Percentiles rank a stretch among this genome's conserved stretches.
These are phyloP conservation scores for Pygmarrhopalites habei DNA, from an alignment of 1,140 invertebrate genomes.

Conservation along the genomic window DNA sequence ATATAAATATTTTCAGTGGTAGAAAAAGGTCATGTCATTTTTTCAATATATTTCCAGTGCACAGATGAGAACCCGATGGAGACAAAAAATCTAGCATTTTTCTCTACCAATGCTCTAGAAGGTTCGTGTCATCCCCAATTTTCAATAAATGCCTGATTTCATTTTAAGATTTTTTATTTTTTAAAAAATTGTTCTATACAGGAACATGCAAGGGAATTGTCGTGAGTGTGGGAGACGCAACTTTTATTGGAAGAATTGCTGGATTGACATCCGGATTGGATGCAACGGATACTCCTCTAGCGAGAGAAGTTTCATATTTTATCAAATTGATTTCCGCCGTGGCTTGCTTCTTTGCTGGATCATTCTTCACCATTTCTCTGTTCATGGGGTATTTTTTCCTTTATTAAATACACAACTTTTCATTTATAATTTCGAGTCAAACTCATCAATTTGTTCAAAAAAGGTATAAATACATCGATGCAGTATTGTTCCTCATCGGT, in stretches of 20 bases:
- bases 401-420: no score
- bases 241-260: constrained; percentile 77
- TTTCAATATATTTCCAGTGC: no score
- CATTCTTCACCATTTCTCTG: constrained; percentile 67
- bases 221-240: constrained; percentile 69
- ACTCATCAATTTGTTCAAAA: no score
- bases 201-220: constrained; percentile 65
- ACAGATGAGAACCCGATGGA: constrained; percentile 87
- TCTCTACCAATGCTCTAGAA: no score
- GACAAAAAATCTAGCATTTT: constrained; percentile 48
- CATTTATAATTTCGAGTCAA: no score
- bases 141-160: no score
- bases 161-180: no score
- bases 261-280: constrained; percentile 65
- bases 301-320: constrained; percentile 72
- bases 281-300: constrained; percentile 69
- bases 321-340: constrained; percentile 73
- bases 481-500: constrained; percentile 72
- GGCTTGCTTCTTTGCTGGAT: constrained; percentile 61
- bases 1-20: no score
- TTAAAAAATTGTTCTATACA: constrained; percentile 49
- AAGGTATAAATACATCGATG: constrained; percentile 61
- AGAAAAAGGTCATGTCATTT: no score
- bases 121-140: no score
- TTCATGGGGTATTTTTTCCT: constrained; percentile 56